Evolutionary conservation across 2,113 vertebrate species (phyloP).

Genomic region (Lepus timidus): DNA sequence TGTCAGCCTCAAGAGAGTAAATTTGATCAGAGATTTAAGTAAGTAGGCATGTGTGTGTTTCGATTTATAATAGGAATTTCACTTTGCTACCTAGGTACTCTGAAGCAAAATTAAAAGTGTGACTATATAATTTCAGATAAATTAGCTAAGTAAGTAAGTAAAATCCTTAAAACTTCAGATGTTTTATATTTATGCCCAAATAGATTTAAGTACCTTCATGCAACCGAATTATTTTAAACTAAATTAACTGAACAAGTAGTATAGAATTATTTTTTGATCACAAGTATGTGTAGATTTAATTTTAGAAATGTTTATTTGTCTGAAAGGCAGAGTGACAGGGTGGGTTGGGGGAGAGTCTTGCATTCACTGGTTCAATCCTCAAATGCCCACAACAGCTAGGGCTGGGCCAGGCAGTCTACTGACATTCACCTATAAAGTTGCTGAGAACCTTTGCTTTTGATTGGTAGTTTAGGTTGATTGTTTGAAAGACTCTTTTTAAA

Average conservation of each 20-base stretch:
- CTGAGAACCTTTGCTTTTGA: not conserved
- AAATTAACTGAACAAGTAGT: not conserved
- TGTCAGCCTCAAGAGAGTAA: not conserved
- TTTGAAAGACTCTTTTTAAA: not conserved
- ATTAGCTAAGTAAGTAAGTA: not conserved
- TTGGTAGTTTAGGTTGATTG: not conserved
- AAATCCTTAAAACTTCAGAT: not conserved
- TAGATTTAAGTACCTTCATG: not conserved
- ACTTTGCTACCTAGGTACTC: not conserved
- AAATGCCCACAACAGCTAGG: no score
- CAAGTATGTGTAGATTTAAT: not conserved
- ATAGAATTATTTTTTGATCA: not conserved
- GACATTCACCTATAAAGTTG: not conserved
- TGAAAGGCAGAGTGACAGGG: no score
- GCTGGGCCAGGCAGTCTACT: not conserved
- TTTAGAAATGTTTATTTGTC: not conserved
- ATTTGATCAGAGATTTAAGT: not conserved
- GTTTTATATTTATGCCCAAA: not conserved
- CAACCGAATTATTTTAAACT: not conserved
- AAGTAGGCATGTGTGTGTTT: not conserved
- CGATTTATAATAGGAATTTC: not conserved
- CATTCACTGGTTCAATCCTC: no score
- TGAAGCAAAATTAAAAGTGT: conserved; percentile 39
- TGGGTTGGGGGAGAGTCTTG: not conserved
- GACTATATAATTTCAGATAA: not conserved